Evolutionary conservation across 2,888 invertebrate species (phyloP), one percentile per base, ranked within the genome.

Genomic region (Odontocolon sp.): DNA sequence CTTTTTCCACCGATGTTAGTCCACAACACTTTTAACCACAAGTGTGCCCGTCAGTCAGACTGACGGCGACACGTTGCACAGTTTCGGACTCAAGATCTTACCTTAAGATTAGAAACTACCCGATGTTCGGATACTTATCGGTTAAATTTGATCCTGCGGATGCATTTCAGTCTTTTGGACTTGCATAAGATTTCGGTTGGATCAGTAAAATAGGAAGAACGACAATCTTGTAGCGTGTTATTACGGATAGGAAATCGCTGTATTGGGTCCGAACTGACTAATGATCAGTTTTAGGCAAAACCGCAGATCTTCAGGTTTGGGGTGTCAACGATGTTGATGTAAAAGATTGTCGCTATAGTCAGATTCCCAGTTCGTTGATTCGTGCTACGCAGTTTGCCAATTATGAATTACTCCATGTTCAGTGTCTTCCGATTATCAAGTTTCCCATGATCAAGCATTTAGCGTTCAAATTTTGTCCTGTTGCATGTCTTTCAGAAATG

Each of bases 41-140:
- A 18, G 23, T 26, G 9, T 9, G 38, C 38, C 50, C 14, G 64
- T 66, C 66, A 66, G 50, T 64, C 63, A 11, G 16, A 38, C 63
- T 36, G 38, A 64, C 38, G 64, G 50, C 38, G 14, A 26, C 33
- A 47, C 16, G 38, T 64, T 50, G 36, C 47, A 47, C 23, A 18
- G 18, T 64, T 50, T 38, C 33, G 28, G 21, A 21, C 33, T 18
- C 36, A 38, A 64, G 64, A 64, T 64, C 38, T 36, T 50, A 8
- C 8, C 8, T 16, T 5, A 38, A 5, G 64, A 64, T 64, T 52
- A 31, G 42, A 16, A 42, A 5, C 6, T 6, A n/a, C n/a, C n/a
- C 33, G 3, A 64, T 14, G 5, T 18, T 64, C n/a, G 36, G 50
- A 52, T 40, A 50, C 18, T 11, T 21, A 42, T 26, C 31, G 14